Evolutionary conservation across 2,113 vertebrate species (phyloP).

Genomic region (Heptranchias perlo): DNA sequence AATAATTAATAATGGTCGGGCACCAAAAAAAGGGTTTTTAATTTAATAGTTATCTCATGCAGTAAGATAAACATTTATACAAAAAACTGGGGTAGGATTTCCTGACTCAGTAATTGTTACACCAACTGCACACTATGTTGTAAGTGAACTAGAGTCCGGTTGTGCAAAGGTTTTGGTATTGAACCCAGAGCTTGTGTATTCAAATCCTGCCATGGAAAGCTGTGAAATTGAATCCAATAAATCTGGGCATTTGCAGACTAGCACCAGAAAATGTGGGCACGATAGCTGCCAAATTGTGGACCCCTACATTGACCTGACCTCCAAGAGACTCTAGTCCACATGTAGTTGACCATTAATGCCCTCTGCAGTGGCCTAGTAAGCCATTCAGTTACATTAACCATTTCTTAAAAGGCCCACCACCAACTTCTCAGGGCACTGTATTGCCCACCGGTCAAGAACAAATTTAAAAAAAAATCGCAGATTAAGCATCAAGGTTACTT

Average conservation of each 20-base stretch:
- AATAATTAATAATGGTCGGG: not conserved
- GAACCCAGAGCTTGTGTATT: not conserved
- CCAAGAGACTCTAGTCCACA: not conserved
- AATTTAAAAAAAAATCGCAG: not conserved
- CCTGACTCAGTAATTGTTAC: not conserved
- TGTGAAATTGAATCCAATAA: not conserved
- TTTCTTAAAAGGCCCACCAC: not conserved
- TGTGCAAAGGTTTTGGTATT: not conserved
- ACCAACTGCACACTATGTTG: not conserved
- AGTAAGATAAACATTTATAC: not conserved
- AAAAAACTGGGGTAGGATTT: not conserved
- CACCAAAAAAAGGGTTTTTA: not conserved
- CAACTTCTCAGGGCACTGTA: not conserved
- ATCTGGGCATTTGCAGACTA: not conserved
- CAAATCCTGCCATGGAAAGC: not conserved
- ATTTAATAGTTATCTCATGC: not conserved
- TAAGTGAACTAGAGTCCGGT: not conserved
- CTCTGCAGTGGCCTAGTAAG: not conserved
- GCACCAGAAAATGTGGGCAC: not conserved
- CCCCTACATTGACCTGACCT: not conserved
- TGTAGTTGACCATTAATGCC: not conserved
- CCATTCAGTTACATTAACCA: not conserved
- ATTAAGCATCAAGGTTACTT: not conserved
- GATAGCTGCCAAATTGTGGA: not conserved
- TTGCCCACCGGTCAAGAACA: not conserved